Conservation (phyloP, 2,797 vertebrate species). For the Falco concolor region DNA sequence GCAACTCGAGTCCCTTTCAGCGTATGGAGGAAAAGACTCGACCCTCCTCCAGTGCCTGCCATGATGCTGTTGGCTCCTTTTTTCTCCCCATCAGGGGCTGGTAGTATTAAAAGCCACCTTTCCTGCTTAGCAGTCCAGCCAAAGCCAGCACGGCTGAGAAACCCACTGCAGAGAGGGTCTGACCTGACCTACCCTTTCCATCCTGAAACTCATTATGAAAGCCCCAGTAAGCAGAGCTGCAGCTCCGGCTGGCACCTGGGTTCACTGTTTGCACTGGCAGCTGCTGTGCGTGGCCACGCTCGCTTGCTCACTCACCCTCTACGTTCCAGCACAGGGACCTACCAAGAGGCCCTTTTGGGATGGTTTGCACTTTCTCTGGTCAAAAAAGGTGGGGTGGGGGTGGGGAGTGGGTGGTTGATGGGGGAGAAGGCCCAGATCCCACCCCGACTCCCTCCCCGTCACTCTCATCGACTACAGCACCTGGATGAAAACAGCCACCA, state of each 20-base stretch:
- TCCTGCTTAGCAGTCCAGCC: not conserved
- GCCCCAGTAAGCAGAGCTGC: slow-evolving; percentile 33
- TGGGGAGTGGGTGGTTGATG: not conserved
- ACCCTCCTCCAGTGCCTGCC: not conserved
- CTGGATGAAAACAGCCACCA: slow-evolving; percentile 1
- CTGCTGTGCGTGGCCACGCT: not conserved
- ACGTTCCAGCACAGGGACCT: slow-evolving; percentile 29
- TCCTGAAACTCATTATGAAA: slow-evolving; percentile 56
- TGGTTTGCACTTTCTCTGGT: slow-evolving; percentile 21
- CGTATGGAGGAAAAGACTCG: not conserved
- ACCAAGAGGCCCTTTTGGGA: slow-evolving; percentile 4
- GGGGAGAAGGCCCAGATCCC: not conserved
- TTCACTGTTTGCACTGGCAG: not conserved
- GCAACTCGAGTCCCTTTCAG: not conserved
- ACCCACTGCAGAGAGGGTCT: slow-evolving; percentile 72
- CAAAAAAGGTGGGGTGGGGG: not conserved
- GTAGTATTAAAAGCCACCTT: not conserved
- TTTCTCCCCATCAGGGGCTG: not conserved
- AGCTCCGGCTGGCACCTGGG: not conserved
- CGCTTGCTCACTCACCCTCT: slow-evolving; percentile 64
- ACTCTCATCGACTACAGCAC: slow-evolving; percentile 40
- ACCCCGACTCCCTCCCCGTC: not conserved
- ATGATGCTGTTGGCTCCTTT: rapidly evolving
- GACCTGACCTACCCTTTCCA: slow-evolving; percentile 76
- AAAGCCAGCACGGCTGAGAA: slow-evolving; percentile 36